Conservation (phyloP, 1,140 invertebrate species). For the Pomacea maculata region DNA sequence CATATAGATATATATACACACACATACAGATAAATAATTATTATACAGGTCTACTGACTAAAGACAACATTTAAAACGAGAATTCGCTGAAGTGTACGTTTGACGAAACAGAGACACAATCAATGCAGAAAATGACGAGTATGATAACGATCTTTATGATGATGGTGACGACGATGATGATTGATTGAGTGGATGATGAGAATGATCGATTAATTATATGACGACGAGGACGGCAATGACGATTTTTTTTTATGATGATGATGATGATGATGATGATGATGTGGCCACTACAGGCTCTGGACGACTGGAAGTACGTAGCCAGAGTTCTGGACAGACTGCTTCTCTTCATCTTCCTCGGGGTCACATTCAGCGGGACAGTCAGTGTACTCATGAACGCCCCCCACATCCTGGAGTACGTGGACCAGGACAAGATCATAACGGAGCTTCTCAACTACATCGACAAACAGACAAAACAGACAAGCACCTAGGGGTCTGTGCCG, state of each 20-base stretch:
- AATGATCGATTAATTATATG: too few relatives aligned
- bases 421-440: conserved; percentile 55
- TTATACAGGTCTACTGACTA: too few relatives aligned
- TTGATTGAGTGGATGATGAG: too few relatives aligned
- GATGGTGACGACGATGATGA: too few relatives aligned
- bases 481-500: not conserved
- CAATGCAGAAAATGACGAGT: too few relatives aligned
- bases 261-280: not conserved
- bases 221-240: not conserved
- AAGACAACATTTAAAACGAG: too few relatives aligned
- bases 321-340: conserved; percentile 99
- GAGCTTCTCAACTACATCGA: conserved; percentile 36
- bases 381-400: conserved; percentile 99
- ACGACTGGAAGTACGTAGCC: conserved; percentile 99
- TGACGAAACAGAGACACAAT: too few relatives aligned
- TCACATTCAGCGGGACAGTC: conserved; percentile 92
- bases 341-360: conserved; percentile 96
- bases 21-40: too few relatives aligned
- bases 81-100: too few relatives aligned
- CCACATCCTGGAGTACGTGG: conserved; percentile 89
- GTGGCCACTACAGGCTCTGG: conserved; percentile 49
- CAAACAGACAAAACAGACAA: not conserved
- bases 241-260: not conserved
- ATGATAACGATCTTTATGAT: too few relatives aligned
- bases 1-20: too few relatives aligned